Base-by-base conservation (phyloP, 2,888 invertebrate genomes). In the Scrobipalpa atriplicella region DNA sequence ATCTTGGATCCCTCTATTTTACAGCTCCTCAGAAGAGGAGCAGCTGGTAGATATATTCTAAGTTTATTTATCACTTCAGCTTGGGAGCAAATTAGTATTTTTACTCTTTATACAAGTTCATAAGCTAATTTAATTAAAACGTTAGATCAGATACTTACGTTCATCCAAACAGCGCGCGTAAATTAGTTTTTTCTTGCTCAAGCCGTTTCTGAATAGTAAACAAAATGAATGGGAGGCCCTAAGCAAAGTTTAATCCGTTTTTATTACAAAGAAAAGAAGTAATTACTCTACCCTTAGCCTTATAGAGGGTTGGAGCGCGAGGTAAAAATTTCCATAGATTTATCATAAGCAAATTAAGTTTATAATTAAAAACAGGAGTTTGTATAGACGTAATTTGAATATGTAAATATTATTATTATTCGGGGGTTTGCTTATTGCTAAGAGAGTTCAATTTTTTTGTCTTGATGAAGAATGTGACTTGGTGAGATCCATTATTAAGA, bases 161-260 rank as follows among this genome's bases (percentile, higher is more conserved):
- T 80, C 80, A 81, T 77, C 76, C 79, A 84, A 86, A 87, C 83
- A 81, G 79, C 79, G 78, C 77, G 79, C 81, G 82, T 81, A 89
- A 91, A 90, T 90, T 90, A 88, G 87, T 86, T 90, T 91, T 87
- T 89, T 88, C 83, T 84, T 80, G 83, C 83, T 85, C 83, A 86
- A 83, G 81, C 87, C 84, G 84, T 89, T 47, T 92, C 85, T 90
- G 87, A 91, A 90, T 90, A 90, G 90, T 90, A 90, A 90, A 91
- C 90, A 90, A 89, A 90, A 89, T 89, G 90, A 92, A 92, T 92
- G 87, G 87, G 82, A 87, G 83, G 84, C 89, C 90, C 90, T 92
- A 91, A 92, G 90, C 90, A 92, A 92, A 92, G 92, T 92, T 92
- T 91, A 92, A 92, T 92, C 91, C 90, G 90, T 90, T 92, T 92